A percentile compares a stretch with the other conserved stretches of the same genome.
Evolutionary conservation across 2,113 vertebrate species (phyloP).

Genomic region (Pandion haliaetus): DNA sequence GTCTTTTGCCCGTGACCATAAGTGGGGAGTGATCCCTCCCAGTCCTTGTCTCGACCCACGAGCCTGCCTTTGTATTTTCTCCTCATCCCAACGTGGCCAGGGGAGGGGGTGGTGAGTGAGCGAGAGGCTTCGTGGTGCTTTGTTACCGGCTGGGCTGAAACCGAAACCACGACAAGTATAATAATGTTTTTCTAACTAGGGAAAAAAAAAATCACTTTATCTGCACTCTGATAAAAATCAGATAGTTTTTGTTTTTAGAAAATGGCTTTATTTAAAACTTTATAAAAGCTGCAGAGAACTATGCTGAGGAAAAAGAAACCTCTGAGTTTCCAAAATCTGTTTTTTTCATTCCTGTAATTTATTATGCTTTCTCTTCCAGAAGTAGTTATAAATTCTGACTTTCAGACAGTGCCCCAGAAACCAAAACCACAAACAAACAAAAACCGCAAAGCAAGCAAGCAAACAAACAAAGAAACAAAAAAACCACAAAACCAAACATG

Average conservation of each 20-base stretch:
- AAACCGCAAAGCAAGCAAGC: background rate
- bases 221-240: background rate
- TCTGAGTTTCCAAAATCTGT: background rate
- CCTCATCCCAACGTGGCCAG: too few species aligned
- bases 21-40: too few species aligned
- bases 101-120: too few species aligned
- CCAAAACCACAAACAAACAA: background rate
- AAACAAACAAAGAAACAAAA: background rate
- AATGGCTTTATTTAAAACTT: background rate
- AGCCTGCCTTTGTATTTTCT: too few species aligned
- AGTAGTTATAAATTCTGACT: background rate
- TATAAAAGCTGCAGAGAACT: background rate
- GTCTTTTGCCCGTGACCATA: too few species aligned
- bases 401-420: background rate
- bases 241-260: background rate
- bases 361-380: background rate
- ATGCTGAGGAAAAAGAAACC: background rate
- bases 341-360: background rate
- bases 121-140: too few species aligned
- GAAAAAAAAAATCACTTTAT: background rate
- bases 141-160: too few species aligned
- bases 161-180: too few species aligned
- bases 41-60: too few species aligned
- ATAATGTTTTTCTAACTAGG: background rate
- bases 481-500: background rate